Percentiles rank a stretch among this genome's conserved stretches.
phyloP scores from a whole-genome alignment of 2,888 invertebrate genomes.

The Tipula vernalis region DNA sequence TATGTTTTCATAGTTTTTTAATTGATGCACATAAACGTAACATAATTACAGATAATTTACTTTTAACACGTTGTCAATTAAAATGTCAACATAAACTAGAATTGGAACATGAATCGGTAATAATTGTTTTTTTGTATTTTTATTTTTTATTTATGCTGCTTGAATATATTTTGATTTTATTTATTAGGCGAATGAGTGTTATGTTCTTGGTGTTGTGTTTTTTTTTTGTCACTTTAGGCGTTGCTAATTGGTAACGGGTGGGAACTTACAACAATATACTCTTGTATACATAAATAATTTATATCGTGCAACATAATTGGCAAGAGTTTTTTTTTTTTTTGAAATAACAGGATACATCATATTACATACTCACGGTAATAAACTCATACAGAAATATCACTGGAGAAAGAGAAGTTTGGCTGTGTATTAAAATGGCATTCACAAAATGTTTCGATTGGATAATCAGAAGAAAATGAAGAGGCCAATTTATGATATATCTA shows the following conservation, averaged over 20 bases:
- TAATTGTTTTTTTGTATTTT: not conserved
- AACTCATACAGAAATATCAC: too few relatives aligned
- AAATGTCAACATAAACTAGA: not conserved
- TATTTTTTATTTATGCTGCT: not conserved
- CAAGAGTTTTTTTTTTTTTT: not conserved
- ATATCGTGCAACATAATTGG: not conserved
- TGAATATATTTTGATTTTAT: too few relatives aligned
- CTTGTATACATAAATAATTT: not conserved
- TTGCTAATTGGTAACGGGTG: not conserved
- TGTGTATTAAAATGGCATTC: too few relatives aligned
- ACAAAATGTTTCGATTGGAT: too few relatives aligned
- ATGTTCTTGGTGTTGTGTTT: not conserved
- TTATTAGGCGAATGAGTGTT: not conserved
- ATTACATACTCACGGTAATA: too few relatives aligned
- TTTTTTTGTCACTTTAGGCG: not conserved
- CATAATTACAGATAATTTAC: conserved; percentile 6
- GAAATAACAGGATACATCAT: too few relatives aligned
- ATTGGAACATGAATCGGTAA: conserved; percentile 4
- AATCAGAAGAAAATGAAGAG: too few relatives aligned
- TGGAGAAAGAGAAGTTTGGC: too few relatives aligned
- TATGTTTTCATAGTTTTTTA: conserved; percentile 6
- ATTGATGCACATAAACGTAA: conserved; percentile 8
- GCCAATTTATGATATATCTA: too few relatives aligned
- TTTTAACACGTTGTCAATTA: conserved; percentile 10
- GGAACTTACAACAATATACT: not conserved